A percentile compares a stretch with the other conserved stretches of the same genome.
These are phyloP conservation scores for Protophormia terraenovae DNA, from an alignment of 2,888 invertebrate genomes.

Conservation along the genomic window DNA sequence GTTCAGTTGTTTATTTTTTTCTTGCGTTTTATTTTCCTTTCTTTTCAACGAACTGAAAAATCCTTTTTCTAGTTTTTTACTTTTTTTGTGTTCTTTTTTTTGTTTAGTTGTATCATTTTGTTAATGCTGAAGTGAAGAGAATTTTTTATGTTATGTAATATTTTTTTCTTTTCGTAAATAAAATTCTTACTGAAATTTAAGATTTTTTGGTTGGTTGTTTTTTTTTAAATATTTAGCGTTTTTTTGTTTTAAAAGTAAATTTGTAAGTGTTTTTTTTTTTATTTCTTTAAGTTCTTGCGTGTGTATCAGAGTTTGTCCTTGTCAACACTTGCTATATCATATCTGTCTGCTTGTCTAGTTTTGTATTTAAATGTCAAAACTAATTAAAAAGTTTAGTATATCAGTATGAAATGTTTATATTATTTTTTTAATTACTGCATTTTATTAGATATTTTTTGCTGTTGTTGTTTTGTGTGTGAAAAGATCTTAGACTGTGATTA, in stretches of 20 bases:
- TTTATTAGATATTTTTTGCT: background rate
- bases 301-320: background rate
- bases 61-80: slow-evolving; percentile 6
- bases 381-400: slow-evolving; percentile 48
- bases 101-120: background rate
- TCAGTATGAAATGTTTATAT: background rate
- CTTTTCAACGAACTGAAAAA: slow-evolving; percentile 26
- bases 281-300: background rate
- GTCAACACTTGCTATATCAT: background rate
- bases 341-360: slow-evolving; percentile 26
- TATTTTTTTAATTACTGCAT: background rate
- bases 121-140: too few species aligned
- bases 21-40: background rate
- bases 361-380: slow-evolving; percentile 45
- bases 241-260: background rate
- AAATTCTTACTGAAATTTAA: background rate
- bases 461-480: too few species aligned
- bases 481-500: too few species aligned
- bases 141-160: too few species aligned
- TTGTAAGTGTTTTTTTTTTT: background rate
- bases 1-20: background rate
- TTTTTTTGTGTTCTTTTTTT: too few species aligned
- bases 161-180: background rate
- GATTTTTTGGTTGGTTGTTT: background rate
- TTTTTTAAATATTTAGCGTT: background rate